Percentiles rank a stretch among this genome's conserved stretches.
Conservation (phyloP, 2,888 invertebrate species). For the Xylophagus ater region DNA sequence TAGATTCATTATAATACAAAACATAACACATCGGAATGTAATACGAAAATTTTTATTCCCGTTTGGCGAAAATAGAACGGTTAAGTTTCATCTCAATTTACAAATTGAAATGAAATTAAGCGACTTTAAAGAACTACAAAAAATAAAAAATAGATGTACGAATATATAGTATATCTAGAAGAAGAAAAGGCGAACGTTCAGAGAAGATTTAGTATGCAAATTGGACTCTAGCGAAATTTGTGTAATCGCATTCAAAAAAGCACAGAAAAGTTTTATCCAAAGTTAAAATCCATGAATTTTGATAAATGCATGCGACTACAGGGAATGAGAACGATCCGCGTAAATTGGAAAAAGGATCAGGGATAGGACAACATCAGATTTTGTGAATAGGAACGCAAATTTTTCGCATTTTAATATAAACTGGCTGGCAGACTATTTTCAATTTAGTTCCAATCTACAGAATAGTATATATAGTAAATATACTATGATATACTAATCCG, state of each 20-base stretch:
- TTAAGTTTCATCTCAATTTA: neutral
- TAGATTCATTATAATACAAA: no score
- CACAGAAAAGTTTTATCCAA: neutral
- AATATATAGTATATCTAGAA: neutral
- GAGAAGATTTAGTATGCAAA: slow-evolving; percentile 1
- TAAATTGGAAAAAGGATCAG: no score
- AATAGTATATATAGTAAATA: no score
- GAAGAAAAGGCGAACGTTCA: neutral
- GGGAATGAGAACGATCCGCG: neutral
- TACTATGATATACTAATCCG: no score
- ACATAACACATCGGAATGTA: no score
- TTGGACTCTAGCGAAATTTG: slow-evolving; percentile 1
- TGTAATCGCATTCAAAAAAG: slow-evolving; percentile 1
- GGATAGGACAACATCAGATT: no score
- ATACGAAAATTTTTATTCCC: no score
- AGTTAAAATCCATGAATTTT: slow-evolving; percentile 3
- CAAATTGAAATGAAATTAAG: neutral
- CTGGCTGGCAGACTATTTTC: no score
- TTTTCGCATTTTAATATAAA: no score
- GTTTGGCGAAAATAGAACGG: no score
- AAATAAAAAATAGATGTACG: neutral
- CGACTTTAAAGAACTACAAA: neutral
- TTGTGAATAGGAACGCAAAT: no score
- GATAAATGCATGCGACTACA: neutral
- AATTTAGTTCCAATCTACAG: no score